A percentile compares a stretch with the other conserved stretches of the same genome.
Evolutionary conservation across 2,113 vertebrate genomes (phyloP).

Genomic region (Carassius carassius): DNA sequence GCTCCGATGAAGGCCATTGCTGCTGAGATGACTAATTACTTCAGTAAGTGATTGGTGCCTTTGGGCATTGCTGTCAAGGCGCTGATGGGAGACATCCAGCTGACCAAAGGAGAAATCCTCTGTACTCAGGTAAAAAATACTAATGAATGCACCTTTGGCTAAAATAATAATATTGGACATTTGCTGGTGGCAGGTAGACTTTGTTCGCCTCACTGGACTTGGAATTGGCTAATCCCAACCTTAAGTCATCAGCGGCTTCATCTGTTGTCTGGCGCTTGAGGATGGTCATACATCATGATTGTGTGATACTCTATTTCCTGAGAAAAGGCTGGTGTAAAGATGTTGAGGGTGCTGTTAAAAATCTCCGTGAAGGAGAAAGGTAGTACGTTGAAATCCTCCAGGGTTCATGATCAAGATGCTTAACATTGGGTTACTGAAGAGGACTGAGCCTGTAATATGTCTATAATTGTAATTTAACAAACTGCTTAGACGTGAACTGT

Average conservation of each 20-base stretch:
- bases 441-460: not conserved
- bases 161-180: not conserved
- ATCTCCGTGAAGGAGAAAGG: not conserved
- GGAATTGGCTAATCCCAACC: not conserved
- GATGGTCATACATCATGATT: slow-evolving; percentile 3
- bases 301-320: not conserved
- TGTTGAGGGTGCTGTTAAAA: not conserved
- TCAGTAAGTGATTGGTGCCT: slow-evolving; percentile 92
- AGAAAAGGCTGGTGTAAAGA: not conserved
- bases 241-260: not conserved
- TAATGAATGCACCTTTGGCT: slow-evolving; percentile 1
- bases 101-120: slow-evolving; percentile 96
- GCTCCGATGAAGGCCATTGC: slow-evolving; percentile 99
- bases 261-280: slow-evolving; percentile 21
- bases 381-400: not conserved
- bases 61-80: slow-evolving; percentile 92
- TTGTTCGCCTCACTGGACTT: not conserved
- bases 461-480: not conserved
- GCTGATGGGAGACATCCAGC: slow-evolving; percentile 96
- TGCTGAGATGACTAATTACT: slow-evolving; percentile 99
- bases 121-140: slow-evolving; percentile 87
- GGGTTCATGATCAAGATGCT: not conserved
- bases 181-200: not conserved
- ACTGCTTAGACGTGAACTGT: not conserved
- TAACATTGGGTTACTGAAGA: not conserved